Evolutionary conservation across 2,888 invertebrate genomes (phyloP).

Genomic region (Xestia c-nigrum): DNA sequence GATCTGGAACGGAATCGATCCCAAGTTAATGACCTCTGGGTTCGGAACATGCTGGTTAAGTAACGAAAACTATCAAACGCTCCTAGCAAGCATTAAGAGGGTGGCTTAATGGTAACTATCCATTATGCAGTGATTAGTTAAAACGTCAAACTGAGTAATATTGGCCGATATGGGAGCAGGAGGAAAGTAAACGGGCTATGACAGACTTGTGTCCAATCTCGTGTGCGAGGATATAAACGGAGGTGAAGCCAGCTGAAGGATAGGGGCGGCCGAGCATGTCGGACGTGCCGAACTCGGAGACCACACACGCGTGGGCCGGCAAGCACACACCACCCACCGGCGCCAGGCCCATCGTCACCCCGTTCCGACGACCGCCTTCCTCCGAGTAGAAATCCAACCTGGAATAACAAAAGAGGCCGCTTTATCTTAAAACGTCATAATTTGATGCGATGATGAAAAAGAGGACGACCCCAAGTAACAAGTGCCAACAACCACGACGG

Average conservation of each 20-base stretch:
- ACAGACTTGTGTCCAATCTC: conserved; percentile 96
- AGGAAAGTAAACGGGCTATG: conserved; percentile 45
- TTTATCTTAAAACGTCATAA: conserved; percentile 22
- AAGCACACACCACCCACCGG: conserved; percentile 95
- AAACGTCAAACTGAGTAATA: not conserved
- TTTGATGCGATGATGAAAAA: conserved; percentile 1
- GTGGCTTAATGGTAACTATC: not conserved
- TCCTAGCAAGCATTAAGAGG: not conserved
- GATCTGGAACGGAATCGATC: conserved; percentile 16
- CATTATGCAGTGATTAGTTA: not conserved
- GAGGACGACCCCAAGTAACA: conserved; percentile 2
- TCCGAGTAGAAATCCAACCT: conserved; percentile 94
- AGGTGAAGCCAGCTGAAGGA: conserved; percentile 96
- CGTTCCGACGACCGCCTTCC: conserved; percentile 93
- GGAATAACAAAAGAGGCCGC: conserved; percentile 64
- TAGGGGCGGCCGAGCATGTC: conserved; percentile 94
- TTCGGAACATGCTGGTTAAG: not conserved
- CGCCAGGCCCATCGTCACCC: conserved; percentile 95
- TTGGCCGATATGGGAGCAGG: conserved; percentile 4
- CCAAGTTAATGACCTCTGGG: conserved; percentile 20
- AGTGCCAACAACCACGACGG: conserved; percentile 19
- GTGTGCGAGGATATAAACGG: conserved; percentile 95
- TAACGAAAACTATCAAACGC: not conserved
- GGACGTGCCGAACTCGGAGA: conserved; percentile 94
- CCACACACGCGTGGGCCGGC: conserved; percentile 93